Evolutionary conservation across 2,113 vertebrate species (phyloP).

Genomic region (Tenebrosternarchus preto): DNA sequence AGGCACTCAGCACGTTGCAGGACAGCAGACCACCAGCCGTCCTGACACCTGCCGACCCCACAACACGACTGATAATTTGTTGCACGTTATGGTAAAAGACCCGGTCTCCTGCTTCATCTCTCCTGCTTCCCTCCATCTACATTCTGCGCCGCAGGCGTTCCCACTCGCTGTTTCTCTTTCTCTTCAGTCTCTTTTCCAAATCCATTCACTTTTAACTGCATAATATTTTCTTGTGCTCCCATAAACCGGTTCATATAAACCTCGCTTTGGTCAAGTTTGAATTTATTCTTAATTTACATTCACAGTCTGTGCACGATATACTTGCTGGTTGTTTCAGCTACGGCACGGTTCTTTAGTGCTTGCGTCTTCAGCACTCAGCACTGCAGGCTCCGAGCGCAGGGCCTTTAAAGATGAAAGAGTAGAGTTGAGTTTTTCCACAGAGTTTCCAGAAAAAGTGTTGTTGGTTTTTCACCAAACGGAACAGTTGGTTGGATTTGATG

Average conservation of each 20-base stretch:
- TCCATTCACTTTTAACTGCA: background rate
- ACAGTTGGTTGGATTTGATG: background rate
- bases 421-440: background rate
- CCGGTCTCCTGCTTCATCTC: slow-evolving; percentile 9
- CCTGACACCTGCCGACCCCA: background rate
- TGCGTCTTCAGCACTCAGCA: background rate
- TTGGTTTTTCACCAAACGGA: background rate
- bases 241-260: background rate
- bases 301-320: background rate
- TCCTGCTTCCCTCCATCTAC: background rate
- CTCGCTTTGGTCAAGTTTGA: background rate
- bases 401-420: background rate
- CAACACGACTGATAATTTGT: background rate
- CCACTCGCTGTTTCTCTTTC: background rate
- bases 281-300: background rate
- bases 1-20: background rate
- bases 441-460: too few species aligned
- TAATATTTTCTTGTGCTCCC: too few species aligned
- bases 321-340: background rate
- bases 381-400: background rate
- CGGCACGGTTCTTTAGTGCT: background rate
- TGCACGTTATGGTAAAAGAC: background rate
- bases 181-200: background rate
- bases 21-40: slow-evolving; percentile 4
- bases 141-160: background rate